These are phyloP conservation scores for Chloroceryle inda DNA, from an alignment of 2,797 vertebrate genomes.

Conservation along the genomic window DNA sequence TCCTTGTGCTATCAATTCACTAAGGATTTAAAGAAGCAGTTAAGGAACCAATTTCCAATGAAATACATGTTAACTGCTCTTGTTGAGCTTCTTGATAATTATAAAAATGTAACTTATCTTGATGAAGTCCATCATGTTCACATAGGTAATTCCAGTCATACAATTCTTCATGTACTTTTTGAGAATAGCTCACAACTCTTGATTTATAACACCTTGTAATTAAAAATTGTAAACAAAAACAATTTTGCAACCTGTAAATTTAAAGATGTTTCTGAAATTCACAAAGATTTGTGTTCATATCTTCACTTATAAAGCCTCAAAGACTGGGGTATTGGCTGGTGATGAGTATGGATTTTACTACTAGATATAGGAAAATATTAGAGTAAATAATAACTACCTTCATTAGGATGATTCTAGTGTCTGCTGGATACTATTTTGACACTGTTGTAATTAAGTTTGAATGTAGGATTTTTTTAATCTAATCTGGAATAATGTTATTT, in stretches of 20 bases:
- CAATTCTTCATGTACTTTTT: background rate
- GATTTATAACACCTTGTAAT: background rate
- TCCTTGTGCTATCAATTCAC: background rate
- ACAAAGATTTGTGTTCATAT: background rate
- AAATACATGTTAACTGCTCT: background rate
- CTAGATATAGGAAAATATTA: background rate
- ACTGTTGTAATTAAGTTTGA: background rate
- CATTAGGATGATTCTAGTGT: background rate
- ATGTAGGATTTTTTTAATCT: background rate
- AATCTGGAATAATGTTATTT: background rate
- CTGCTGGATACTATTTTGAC: background rate
- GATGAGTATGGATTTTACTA: background rate
- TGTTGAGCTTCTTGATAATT: background rate
- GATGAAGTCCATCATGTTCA: background rate
- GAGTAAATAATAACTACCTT: background rate
- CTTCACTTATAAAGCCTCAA: background rate
- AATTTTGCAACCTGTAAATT: background rate
- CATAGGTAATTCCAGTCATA: background rate
- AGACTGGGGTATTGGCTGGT: background rate
- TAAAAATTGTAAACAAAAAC: background rate
- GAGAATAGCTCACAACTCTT: background rate
- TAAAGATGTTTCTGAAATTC: background rate
- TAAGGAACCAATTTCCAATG: background rate
- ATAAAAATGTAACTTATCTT: background rate
- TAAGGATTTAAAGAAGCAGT: background rate